Evolutionary conservation across 2,888 invertebrate species (phyloP).

Genomic region (Agriopis aurantiaria): DNA sequence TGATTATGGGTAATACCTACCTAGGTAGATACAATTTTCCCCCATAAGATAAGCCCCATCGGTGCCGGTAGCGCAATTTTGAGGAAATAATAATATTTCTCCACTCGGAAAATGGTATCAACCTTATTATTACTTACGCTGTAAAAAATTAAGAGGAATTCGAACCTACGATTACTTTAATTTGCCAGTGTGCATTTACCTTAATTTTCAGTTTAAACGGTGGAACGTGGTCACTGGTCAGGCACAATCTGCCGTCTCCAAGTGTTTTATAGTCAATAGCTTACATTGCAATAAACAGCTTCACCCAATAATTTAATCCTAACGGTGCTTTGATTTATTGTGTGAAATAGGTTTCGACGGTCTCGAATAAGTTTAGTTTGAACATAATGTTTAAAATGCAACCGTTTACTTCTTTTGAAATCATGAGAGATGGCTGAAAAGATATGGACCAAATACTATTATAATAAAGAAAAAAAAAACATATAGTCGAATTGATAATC

Average conservation of each 20-base stretch:
- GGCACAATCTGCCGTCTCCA: constrained; percentile 18
- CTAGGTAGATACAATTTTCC: too few relatives aligned
- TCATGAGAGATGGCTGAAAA: not conserved
- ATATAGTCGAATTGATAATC: too few relatives aligned
- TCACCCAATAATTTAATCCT: constrained; percentile 26
- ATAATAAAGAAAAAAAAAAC: not conserved
- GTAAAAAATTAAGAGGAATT: too few relatives aligned
- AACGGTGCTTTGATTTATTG: constrained; percentile 44
- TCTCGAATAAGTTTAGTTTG: not conserved
- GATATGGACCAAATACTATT: not conserved
- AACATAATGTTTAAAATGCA: not conserved
- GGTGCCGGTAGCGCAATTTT: too few relatives aligned
- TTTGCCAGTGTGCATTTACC: not conserved
- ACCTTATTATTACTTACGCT: too few relatives aligned
- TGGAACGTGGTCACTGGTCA: constrained; percentile 36
- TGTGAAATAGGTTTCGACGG: constrained; percentile 11
- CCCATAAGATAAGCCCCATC: too few relatives aligned
- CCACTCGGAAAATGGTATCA: too few relatives aligned
- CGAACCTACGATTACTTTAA: too few relatives aligned
- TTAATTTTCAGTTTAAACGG: constrained; percentile 44
- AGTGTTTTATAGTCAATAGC: constrained; percentile 35
- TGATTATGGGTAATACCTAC: too few relatives aligned
- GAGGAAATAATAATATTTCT: too few relatives aligned
- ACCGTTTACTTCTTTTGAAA: not conserved
- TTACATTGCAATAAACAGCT: constrained; percentile 39